These are phyloP conservation scores for Arvicanthis niloticus DNA, from an alignment of 2,113 vertebrate genomes.

Conservation along the genomic window DNA sequence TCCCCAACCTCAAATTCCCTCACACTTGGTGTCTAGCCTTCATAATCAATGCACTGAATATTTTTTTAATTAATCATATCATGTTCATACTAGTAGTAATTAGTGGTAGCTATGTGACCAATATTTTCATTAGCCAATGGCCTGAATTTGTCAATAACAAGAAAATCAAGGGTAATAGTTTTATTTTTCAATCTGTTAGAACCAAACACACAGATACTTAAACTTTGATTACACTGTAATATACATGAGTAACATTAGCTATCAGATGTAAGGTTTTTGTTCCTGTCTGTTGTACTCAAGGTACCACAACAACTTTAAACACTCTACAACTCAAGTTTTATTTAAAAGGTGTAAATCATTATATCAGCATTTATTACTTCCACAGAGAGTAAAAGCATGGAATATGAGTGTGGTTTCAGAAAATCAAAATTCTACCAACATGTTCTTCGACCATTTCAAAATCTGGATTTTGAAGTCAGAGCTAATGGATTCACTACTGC, in stretches of 20 bases:
- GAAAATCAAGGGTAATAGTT: conserved; percentile 6
- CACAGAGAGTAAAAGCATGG: neutral
- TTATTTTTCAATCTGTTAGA: neutral
- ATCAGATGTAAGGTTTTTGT: neutral
- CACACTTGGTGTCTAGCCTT: no score
- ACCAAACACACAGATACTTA: neutral
- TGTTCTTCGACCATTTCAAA: neutral
- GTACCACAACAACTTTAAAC: neutral
- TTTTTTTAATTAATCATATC: neutral
- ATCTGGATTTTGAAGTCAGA: neutral
- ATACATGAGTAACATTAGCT: neutral
- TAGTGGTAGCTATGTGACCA: neutral
- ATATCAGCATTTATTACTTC: neutral
- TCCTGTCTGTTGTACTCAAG: neutral
- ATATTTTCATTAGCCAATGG: conserved; percentile 14
- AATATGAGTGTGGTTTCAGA: neutral
- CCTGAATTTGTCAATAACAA: conserved; percentile 40
- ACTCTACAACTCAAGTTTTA: neutral
- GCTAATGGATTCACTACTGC: neutral
- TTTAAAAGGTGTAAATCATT: neutral
- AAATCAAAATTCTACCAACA: neutral
- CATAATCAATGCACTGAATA: conserved; percentile 1
- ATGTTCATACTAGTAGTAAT: neutral
- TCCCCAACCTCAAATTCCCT: no score
- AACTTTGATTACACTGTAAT: neutral